Evolutionary conservation across 2,888 invertebrate species (phyloP).

Genomic region (Dexiosoma caninum): DNA sequence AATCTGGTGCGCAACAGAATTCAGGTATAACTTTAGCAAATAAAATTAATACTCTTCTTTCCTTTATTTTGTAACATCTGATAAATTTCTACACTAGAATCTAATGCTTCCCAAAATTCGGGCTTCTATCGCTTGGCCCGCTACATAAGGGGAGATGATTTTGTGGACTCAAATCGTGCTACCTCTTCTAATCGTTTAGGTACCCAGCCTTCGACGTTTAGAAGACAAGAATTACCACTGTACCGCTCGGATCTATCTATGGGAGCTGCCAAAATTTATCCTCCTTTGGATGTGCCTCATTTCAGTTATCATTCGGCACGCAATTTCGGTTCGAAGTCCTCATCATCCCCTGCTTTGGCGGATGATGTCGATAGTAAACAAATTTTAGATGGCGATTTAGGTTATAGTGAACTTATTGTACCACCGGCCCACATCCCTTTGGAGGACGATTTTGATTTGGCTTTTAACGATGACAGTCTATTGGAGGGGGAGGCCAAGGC

Average conservation of each 20-base stretch:
- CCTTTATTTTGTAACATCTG: no score
- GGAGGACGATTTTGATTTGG: constrained; percentile 73
- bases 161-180: constrained; percentile 70
- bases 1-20: constrained; percentile 42
- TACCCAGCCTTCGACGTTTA: not conserved
- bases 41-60: no score
- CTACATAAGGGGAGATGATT: constrained; percentile 69
- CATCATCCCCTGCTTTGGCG: not conserved
- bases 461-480: constrained; percentile 65
- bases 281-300: constrained; percentile 71
- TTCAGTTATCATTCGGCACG: constrained; percentile 63
- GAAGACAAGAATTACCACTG: constrained; percentile 65
- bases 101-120: constrained; percentile 48
- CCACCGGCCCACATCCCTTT: constrained; percentile 65
- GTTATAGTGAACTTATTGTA: constrained; percentile 57
- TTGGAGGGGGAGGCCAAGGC: constrained; percentile 74
- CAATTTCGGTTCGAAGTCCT: constrained; percentile 35
- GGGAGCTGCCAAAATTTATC: constrained; percentile 68
- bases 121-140: constrained; percentile 72
- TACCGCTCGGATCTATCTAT: constrained; percentile 69
- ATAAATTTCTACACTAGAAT: constrained; percentile 26
- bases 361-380: constrained; percentile 59
- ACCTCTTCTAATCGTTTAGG: constrained; percentile 54
- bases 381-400: constrained; percentile 55
- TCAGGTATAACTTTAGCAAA: constrained; percentile 31